Base-by-base conservation (phyloP, 2,797 vertebrate species). In the Gymnodraco acuticeps region DNA sequence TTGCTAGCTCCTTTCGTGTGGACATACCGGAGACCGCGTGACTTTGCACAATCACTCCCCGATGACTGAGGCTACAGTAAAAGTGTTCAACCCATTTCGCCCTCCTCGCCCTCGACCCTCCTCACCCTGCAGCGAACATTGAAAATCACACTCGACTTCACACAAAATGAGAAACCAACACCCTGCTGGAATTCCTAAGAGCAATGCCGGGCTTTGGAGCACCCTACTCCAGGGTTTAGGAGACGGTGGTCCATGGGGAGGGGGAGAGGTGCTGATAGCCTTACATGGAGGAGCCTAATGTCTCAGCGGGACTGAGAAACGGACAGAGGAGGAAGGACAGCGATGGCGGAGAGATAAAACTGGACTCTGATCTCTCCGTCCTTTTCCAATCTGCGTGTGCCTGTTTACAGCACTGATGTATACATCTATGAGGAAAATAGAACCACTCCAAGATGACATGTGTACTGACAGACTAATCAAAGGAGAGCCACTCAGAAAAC, bases 251-350 rank as follows among this genome's bases (percentile, higher is more conserved):
- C 68, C 43, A 3, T 0, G 12, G 14, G 56, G 56, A 55, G 31
- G n/a, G 46, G 27, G 61, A 64, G 42, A 54, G 50, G 16, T 54
- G 69, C 58, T 53, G 89, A 90, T n/a, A 58, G 82, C 89, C 92
- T 87, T 84, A 84, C 47, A 27, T 84, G 89, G 93, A 94, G 95
- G 93, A 96, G 91, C 90, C 90, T 89, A 84, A 92, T 93, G 95
- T 98, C 97, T 98, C 97, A 99, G 97, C 97, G 90, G 97, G 97
- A 96, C 97, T 98, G 97, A 98, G 97, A 97, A 96, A 92, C 94
- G 89, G 91, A 94, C 88, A 89, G 72, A 56, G 56, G 64, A 78
- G 59, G 70, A 90, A 86, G 92, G 73, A 94, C 93, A 61, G 23
- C 48, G 12, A 15, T 1, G 64, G 63, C 11, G 17, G 64, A 79